These are phyloP conservation scores for Carcinoscorpius rotundicauda DNA, from an alignment of 1,140 invertebrate genomes.

Conservation along the genomic window DNA sequence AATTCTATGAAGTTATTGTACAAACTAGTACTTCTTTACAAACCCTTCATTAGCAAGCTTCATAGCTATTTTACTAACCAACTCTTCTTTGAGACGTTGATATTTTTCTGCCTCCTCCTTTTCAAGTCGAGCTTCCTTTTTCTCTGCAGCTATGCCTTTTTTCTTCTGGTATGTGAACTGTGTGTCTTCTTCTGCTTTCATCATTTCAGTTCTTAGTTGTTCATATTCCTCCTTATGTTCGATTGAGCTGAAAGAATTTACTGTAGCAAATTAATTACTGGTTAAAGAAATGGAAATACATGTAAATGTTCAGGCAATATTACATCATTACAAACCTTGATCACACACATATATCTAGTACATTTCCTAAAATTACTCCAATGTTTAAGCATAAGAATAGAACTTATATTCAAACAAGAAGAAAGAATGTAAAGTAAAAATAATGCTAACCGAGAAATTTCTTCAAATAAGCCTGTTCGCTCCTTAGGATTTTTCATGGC, in stretches of 20 bases:
- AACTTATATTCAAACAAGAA: too few species aligned
- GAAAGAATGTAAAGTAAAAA: too few species aligned
- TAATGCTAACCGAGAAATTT: conserved; percentile 48
- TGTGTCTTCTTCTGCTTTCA: conserved; percentile 93
- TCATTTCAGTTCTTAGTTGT: conserved; percentile 78
- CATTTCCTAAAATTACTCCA: too few species aligned
- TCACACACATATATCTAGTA: too few species aligned
- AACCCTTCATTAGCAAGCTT: too few species aligned
- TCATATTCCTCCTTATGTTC: conserved; percentile 95
- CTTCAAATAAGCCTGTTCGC: conserved; percentile 92
- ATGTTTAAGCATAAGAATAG: too few species aligned
- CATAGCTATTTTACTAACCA: conserved; percentile 6
- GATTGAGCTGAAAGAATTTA: conserved; percentile 33
- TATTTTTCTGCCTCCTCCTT: conserved; percentile 99
- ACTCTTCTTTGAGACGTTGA: conserved; percentile 58
- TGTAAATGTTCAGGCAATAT: too few species aligned
- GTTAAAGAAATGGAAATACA: too few species aligned
- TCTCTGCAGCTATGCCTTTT: conserved; percentile 92
- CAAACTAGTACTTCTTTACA: too few species aligned
- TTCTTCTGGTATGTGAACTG: conserved; percentile 98
- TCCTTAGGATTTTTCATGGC: conserved; percentile 99
- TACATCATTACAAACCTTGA: too few species aligned
- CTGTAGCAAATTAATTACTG: too few species aligned
- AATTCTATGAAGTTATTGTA: too few species aligned
- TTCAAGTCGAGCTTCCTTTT: conserved; percentile 95